Percentiles rank a stretch among this genome's conserved stretches.
Evolutionary conservation across 2,888 invertebrate species (phyloP).

Genomic region (Autographa pulchrina): DNA sequence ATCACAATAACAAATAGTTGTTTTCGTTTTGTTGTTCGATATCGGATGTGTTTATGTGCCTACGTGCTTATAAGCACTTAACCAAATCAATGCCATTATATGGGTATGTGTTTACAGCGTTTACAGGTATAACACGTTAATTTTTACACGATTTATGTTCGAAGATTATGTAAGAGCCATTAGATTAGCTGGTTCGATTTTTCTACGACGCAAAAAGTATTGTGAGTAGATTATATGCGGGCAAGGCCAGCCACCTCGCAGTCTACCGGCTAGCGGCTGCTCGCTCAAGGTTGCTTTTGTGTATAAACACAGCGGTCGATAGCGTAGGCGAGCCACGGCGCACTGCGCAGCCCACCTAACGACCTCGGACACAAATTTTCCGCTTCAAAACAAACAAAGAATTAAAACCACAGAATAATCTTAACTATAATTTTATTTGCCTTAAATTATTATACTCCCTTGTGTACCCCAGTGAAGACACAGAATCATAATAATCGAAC

Average conservation of each 20-base stretch:
- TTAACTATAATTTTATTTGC: constrained; percentile 74
- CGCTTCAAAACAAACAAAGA: constrained; percentile 51
- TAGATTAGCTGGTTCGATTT: constrained; percentile 34
- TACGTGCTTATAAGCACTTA: constrained; percentile 28
- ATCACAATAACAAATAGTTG: constrained; percentile 5
- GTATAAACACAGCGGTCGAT: constrained; percentile 79
- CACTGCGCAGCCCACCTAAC: constrained; percentile 46
- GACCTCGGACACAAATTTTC: constrained; percentile 61
- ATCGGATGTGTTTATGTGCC: constrained; percentile 15
- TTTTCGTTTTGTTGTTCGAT: neutral
- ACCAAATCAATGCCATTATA: neutral
- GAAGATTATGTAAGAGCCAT: constrained; percentile 43
- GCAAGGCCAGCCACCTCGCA: constrained; percentile 75
- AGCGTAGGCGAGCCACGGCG: constrained; percentile 45
- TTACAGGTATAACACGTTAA: constrained; percentile 10
- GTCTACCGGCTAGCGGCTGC: constrained; percentile 43
- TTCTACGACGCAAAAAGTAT: constrained; percentile 66
- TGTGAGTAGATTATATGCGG: constrained; percentile 58
- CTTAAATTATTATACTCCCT: constrained; percentile 86
- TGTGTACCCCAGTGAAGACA: constrained; percentile 74
- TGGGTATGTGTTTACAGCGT: neutral
- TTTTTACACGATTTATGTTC: constrained; percentile 27
- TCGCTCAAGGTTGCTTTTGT: constrained; percentile 86
- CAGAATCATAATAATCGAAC: constrained; percentile 82
- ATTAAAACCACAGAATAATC: constrained; percentile 66